These are phyloP conservation scores for Larimichthys polyactis DNA, from an alignment of 2,113 vertebrate species.

Conservation along the genomic window DNA sequence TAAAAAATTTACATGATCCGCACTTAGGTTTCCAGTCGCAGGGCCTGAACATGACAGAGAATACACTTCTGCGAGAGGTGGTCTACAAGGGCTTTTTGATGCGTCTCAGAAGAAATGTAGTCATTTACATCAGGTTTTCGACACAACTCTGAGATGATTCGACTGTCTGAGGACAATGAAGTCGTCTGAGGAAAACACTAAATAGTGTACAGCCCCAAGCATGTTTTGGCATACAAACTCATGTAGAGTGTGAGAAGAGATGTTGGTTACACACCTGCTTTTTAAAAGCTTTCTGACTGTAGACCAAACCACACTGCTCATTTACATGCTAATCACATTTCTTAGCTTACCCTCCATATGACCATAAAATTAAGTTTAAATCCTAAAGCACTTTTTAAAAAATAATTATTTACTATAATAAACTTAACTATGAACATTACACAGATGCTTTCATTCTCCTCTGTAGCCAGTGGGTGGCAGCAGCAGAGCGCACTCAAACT, in stretches of 20 bases:
- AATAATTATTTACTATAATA: background rate
- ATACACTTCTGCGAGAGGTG: conserved; percentile 83
- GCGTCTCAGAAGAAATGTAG: background rate
- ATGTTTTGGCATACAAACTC: background rate
- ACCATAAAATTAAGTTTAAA: background rate
- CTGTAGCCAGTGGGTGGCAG: conserved; percentile 76
- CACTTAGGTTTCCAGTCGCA: conserved; percentile 86
- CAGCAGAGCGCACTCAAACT: conserved; percentile 50
- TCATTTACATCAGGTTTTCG: conserved; percentile 35
- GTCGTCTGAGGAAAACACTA: background rate
- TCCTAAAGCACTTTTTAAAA: background rate
- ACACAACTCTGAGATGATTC: background rate
- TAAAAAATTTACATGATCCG: conserved; percentile 90
- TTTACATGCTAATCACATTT: conserved; percentile 52
- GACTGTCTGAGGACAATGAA: conserved; percentile 1
- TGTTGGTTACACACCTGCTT: background rate
- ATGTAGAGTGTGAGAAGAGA: background rate
- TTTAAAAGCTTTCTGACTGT: conserved; percentile 1
- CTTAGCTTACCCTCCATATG: background rate
- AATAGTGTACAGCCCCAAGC: background rate
- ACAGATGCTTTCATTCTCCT: conserved; percentile 24
- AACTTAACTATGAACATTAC: background rate
- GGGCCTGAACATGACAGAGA: conserved; percentile 88
- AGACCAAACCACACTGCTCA: background rate
- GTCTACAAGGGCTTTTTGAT: conserved; percentile 65